phyloP scores from a whole-genome alignment of 2,888 invertebrate genomes.

The Phaedon cochleariae region DNA sequence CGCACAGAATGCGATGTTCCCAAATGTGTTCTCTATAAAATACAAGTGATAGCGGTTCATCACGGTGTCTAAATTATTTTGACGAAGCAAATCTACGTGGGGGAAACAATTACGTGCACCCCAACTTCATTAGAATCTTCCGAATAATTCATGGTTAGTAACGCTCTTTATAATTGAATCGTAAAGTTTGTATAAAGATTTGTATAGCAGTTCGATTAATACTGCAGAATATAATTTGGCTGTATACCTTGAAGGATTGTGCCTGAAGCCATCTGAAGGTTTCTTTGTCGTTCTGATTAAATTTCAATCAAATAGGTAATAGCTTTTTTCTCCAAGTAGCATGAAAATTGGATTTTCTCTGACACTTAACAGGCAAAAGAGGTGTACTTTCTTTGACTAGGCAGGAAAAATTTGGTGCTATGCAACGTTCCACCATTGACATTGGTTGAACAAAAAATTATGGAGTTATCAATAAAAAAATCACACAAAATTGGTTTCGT shows the following conservation, averaged over 20 bases:
- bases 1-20: too few species aligned
- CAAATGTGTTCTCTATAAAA: too few species aligned
- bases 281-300: not conserved
- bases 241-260: not conserved
- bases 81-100: not conserved
- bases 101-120: not conserved
- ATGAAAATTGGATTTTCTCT: not conserved
- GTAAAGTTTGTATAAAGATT: not conserved
- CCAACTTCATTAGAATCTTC: not conserved
- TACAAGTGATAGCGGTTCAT: too few species aligned
- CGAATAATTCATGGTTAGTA: not conserved
- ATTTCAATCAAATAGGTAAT: not conserved
- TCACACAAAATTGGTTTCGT: too few species aligned
- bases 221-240: slow-evolving; percentile 2
- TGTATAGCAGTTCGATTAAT: not conserved
- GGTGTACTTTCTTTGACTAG: too few species aligned
- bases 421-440: too few species aligned
- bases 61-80: not conserved
- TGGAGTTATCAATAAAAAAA: too few species aligned
- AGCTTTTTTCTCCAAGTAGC: not conserved
- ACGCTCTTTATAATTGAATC: not conserved
- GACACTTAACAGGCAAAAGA: too few species aligned
- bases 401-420: too few species aligned
- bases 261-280: not conserved
- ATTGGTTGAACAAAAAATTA: too few species aligned